Base-by-base conservation (phyloP, 2,113 vertebrate genomes). In the Steatornis caripensis region DNA sequence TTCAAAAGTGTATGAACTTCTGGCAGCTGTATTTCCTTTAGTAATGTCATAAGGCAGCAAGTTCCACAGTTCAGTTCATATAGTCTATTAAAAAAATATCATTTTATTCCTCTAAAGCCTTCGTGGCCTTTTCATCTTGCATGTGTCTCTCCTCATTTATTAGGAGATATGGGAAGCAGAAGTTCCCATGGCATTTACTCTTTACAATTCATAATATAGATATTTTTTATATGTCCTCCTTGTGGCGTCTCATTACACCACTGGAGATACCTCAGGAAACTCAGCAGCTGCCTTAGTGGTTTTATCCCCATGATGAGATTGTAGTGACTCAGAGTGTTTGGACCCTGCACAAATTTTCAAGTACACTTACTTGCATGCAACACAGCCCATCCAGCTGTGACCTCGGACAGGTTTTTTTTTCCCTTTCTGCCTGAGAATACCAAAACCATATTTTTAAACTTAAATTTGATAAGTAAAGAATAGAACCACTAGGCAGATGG, bases 371-470 rank as follows among this genome's bases (percentile, higher is more conserved):
- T 85, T 85, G 89, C 91, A 69, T 94, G 87, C 84, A 95, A 95
- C 91, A 70, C 72, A 84, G 78, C 20, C 45, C 82, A 80, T 98
- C 91, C 98, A 98, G 97, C 97, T 98, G 97, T 97, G 97, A 97
- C 97, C 97, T 97, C 39, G 21, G 82, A 93, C 96, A n/a, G n/a
- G 88, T 92, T 84, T 95, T 85, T 84, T 92, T 84, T 75, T 15
- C 5, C 22, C 19, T 90, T 95, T 87, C 71, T 95, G 78, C 69
- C 60, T 62, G 86, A 95, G 68, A 96, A 93, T 39, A 92, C 77
- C 61, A 39, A 90, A 97, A 95, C 62, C 93, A 94, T 96, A 94
- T 95, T 98, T 98, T 98, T 96, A 95, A 92, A 90, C 95, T 97
- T 97, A 87, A 85, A 95, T 95, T 57, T 95, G 93, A 96, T 95